phyloP scores from a whole-genome alignment of 2,113 vertebrate genomes.

The Nestor notabilis region DNA sequence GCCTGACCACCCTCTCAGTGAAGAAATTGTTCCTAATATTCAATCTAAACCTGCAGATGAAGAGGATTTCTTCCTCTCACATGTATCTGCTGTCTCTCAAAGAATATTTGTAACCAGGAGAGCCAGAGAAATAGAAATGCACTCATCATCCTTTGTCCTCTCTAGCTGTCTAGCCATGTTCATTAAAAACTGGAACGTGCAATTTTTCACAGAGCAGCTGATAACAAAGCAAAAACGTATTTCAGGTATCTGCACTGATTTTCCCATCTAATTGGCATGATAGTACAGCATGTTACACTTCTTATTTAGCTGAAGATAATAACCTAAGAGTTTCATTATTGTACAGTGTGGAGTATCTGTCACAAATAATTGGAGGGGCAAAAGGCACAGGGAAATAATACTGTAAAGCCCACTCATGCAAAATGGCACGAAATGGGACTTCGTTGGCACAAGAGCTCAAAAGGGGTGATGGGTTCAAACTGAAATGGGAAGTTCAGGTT shows the following conservation, averaged over 20 bases:
- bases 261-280: conserved; percentile 44
- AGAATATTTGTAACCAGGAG: conserved; percentile 35
- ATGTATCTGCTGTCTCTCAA: conserved; percentile 51
- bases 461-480: too few species aligned
- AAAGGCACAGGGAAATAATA: background rate
- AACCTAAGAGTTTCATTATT: conserved; percentile 40
- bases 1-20: too few species aligned
- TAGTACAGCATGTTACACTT: conserved; percentile 9
- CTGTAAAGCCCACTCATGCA: conserved; percentile 15
- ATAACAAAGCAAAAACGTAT: conserved; percentile 56
- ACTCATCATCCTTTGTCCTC: conserved; percentile 53
- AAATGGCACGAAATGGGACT: background rate
- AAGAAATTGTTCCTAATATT: too few species aligned
- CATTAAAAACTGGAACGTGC: conserved; percentile 48
- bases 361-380: conserved; percentile 18
- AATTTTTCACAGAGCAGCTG: conserved; percentile 59
- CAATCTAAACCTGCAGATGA: conserved; percentile 28
- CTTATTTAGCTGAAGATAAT: conserved; percentile 38
- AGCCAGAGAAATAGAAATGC: conserved; percentile 32
- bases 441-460: background rate
- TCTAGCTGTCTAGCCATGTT: conserved; percentile 41
- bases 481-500: too few species aligned
- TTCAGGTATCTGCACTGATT: conserved; percentile 22
- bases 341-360: background rate
- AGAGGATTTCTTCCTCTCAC: conserved; percentile 21